Evolutionary conservation across 2,797 vertebrate genomes (phyloP), one percentile per base, ranked within the genome.

Genomic region (Channa striata): DNA sequence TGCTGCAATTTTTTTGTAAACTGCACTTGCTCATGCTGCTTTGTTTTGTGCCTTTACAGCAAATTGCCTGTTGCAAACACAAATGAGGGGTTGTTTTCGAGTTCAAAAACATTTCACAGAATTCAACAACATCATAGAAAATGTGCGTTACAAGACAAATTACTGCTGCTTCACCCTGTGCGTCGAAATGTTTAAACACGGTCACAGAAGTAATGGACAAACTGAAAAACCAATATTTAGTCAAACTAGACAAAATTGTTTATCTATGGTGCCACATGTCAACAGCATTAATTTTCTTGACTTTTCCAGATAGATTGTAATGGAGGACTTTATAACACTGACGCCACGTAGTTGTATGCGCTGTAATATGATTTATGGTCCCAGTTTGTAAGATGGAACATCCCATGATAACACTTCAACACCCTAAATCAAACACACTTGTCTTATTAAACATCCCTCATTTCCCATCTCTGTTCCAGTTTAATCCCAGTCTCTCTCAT

Each of bases 311-410:
- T 47, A 34, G 44, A 69, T 48, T 34, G 49, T 65, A 58, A 66
- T 25, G 6, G 6, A 68, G 50, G 65, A 71, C 52, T 59, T 73
- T 43, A 65, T 47, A 19, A 61, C 58, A 37, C 40, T 43, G 59
- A 50, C 64, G 59, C 64, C n/a, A n/a, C n/a, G n/a, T 67, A 1
- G 58, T 57, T 65, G 43, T 62, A 48, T 59, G 42, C 53, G 52
- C 63, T 63, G 65, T 56, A 37, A 59, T 72, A 57, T 59, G 77
- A 80, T 68, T 42, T 56, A 65, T 65, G 25, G 50, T 69, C 72
- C 63, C 59, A 70, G 57, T 77, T 71, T 83, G 74, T 86, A 86
- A 90, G 87, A 75, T 85, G 69, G 4, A 30, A 4, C 25, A 59
- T 82, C 82, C 68, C 82, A 61, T 65, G 74, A 73, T 58, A 59